Evolutionary conservation across 2,113 vertebrate genomes (phyloP), one percentile per base, ranked within the genome.

Genomic region (Myotis brandtii): DNA sequence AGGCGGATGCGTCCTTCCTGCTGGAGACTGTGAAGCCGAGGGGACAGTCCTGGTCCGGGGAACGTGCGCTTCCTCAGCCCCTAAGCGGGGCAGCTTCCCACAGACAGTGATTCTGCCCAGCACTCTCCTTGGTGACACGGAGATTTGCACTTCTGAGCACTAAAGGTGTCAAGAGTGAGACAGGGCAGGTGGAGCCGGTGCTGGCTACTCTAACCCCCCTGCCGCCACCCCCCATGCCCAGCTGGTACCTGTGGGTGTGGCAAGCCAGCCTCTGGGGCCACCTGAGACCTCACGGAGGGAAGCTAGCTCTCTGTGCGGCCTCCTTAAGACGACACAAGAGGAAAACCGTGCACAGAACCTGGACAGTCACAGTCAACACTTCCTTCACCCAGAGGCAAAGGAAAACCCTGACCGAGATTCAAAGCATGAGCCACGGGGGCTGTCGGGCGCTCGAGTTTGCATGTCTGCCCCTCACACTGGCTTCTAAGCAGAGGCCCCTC

Each of bases 321-420:
- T 17, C 75, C 34, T 4, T 50, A 52, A 48, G 54, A 64, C 40
- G 75, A 40, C 69, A 10, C 9, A 12, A 56, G 76, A 43, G 48
- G 88, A 56, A 70, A 81, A 40, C 34, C 9, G 3, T 9, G 20
- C 48, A 3, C 37, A 32, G 18, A 54, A 34, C 12, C 88, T 70
- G 13, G 34, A 46, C n/a, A 25, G 64, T 59, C 66, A 70, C 37
- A 6, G 30, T 10, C 76, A 43, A 46, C 34, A 25, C 16, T 4
- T n/a, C 37, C 23, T 25, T 16, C 50, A n/a, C 50, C n/a, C 9
- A 48, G 50, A 59, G 30, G 32, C 83, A 17, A 34, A 59, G 25
- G 50, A 21, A 34, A 79, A 59, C 17, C 5, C 0, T 0, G 3
- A 17, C 48, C 0, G 0, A 43, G 34, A 21, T 6, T 4, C 30